Evolutionary conservation across 2,797 vertebrate genomes (phyloP).

Genomic region (Neomorphus geoffroyi): DNA sequence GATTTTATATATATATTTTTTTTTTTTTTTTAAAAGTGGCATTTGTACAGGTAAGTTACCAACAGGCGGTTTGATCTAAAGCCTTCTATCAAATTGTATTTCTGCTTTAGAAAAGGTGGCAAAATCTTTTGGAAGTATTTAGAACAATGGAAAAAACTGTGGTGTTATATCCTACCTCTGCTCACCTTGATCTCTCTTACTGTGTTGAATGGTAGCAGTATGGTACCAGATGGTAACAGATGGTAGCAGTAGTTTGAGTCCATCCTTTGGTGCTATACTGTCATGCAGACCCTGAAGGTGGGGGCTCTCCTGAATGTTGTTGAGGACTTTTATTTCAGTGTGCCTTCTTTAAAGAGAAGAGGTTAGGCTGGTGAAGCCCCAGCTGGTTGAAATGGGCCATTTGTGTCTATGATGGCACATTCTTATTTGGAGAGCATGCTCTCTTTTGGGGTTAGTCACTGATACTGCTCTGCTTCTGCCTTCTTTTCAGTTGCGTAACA

Average conservation of each 20-base stretch:
- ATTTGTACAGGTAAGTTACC: too few species aligned
- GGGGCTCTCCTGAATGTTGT: not conserved
- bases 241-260: not conserved
- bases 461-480: not conserved
- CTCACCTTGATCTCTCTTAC: not conserved
- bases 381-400: not conserved
- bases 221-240: too few species aligned
- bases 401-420: constrained; percentile 57
- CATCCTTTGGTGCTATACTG: not conserved
- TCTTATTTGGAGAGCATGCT: constrained; percentile 1
- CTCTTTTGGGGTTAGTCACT: not conserved
- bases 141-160: fast-evolving
- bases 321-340: not conserved
- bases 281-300: fast-evolving
- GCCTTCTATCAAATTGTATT: not conserved
- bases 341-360: not conserved
- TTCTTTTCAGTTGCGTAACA: not conserved
- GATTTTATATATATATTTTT: not conserved
- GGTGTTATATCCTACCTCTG: not conserved
- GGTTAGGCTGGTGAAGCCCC: not conserved
- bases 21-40: not conserved
- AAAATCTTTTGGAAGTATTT: not conserved
- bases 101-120: not conserved
- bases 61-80: not conserved
- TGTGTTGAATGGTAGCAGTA: fast-evolving